Evolutionary conservation across 2,113 vertebrate species (phyloP), one percentile per base, ranked within the genome.

Genomic region (Xiphias gladius): DNA sequence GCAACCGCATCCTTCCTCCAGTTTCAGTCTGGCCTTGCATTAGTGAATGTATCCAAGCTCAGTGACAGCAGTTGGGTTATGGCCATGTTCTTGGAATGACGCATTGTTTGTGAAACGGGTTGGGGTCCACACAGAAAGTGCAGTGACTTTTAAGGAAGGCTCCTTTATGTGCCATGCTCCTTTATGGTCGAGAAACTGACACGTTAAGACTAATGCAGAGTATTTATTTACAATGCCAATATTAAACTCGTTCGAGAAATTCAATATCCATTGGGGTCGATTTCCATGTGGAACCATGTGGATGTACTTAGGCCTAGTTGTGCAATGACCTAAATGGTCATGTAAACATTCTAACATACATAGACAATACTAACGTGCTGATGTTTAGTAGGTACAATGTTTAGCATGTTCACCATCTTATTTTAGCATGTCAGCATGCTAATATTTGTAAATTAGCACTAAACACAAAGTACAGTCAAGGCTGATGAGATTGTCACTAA

Each of bases 51-150:
- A 43, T 75, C 12, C 19, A 48, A 65, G 58, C 30, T 71, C 46
- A 30, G 20, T 73, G 73, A 71, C 82, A 76, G 37, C 67, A 85
- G 74, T 64, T 58, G 80, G 83, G 77, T 46, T 83, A 72, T n/a
- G n/a, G 88, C 79, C 67, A 77, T 76, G 61, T 67, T 77, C 5
- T 65, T 75, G 48, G 43, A 67, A 73, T 65, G 69, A 84, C 79
- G 62, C 67, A 73, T 16, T 62, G 41, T 73, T 57, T 35, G 20
- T 65, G 55, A 68, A 80, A 69, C 84, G 71, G 82, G 71, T 85
- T 12, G 30, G 26, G 28, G 55, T 87, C 85, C 70, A 79, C 46
- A 43, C 68, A 22, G 37, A 26, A 46, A 59, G 28, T 20, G 28
- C 22, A 32, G 55, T 7, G 35, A 57, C 24, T 11, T 54, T 69